phyloP scores from a whole-genome alignment of 2,888 invertebrate genomes.

The Meghimatium bilineatum region DNA sequence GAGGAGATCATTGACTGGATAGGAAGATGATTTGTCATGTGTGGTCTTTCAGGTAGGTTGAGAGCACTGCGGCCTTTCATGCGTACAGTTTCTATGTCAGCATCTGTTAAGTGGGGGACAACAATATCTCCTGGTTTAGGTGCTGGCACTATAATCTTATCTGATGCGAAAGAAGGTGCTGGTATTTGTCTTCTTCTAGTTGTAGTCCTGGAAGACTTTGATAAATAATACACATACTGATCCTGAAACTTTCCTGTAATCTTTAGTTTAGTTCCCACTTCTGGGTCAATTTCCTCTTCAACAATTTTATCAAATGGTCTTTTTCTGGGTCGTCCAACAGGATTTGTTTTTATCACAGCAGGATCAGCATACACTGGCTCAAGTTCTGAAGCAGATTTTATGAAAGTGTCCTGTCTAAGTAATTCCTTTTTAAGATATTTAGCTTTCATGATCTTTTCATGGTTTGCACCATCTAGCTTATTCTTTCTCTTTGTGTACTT shows the following conservation, averaged over 20 bases:
- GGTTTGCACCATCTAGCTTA: conserved; percentile 43
- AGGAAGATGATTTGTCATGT: conserved; percentile 24
- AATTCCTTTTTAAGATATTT: conserved; percentile 52
- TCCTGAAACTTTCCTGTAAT: conserved; percentile 76
- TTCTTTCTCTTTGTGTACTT: conserved; percentile 53
- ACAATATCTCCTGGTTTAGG: conserved; percentile 70
- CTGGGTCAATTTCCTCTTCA: conserved; percentile 53
- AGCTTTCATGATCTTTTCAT: conserved; percentile 52
- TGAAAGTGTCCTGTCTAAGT: conserved; percentile 48
- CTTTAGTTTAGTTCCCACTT: conserved; percentile 68
- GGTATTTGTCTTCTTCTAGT: conserved; percentile 62
- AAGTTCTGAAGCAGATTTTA: conserved; percentile 32
- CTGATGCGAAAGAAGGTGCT: conserved; percentile 53
- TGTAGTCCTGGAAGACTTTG: conserved; percentile 70
- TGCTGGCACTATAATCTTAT: conserved; percentile 63
- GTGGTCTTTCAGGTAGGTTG: conserved; percentile 42
- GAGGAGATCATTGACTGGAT: conserved; percentile 7
- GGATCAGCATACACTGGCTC: conserved; percentile 3
- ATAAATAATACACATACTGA: conserved; percentile 76
- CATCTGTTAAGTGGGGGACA: conserved; percentile 71
- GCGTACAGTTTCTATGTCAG: conserved; percentile 68
- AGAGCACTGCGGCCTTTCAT: conserved; percentile 51
- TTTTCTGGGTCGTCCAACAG: conserved; percentile 52
- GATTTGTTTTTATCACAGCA: conserved; percentile 42
- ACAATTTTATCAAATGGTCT: conserved; percentile 45